Base-by-base conservation (phyloP, 64 coral and sea anemone species). In the Actinia equina region DNA sequence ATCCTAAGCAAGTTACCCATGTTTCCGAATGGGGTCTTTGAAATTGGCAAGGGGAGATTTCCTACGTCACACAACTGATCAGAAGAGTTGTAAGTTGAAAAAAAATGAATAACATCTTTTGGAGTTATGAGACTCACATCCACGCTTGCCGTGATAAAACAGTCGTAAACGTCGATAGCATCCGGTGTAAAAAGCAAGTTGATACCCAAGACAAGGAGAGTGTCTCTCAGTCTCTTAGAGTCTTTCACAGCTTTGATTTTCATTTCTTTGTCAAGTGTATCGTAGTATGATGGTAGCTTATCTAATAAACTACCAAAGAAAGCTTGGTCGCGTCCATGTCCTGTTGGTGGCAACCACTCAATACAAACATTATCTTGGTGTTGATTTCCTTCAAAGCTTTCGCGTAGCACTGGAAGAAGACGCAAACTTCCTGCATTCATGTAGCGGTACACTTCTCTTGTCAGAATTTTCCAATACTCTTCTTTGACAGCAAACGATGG, bases 361-460 rank as follows among this genome's bases (percentile, higher is more conserved):
- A 84, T 84, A 22, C 16, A 45, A n/a, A 84, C 20, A 14, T 1
- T 20, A 6, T 17, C 56, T 84, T 84, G 14, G 12, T 51, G 14
- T n/a, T 60, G n/a, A 20, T 60, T 7, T 17, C 15, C 25, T 56
- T 27, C 22, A 56, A 51, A 19, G 3, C 10, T 19, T 43, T 46
- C 23, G 27, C 91, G 83, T 16, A 92, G 16, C 52, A 92, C 94
- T 17, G 94, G 94, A 20, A 95, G 84, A 44, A 95, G 71, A 64
- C 84, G 54, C 6, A 89, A 56, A 30, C 43, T 62, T 45, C 82
- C 82, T 41, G 82, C 46, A 19, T 89, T 63, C 25, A 92, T 82
- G 77, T 87, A 59, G 3, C 80, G 88, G 85, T 95, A 95, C 43
- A 95, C 84, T 26, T 82, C 57, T 20, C 0, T 59, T 56, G 77